Base-by-base conservation (phyloP, 1,140 invertebrate genomes). In the Lepidurus apus region DNA sequence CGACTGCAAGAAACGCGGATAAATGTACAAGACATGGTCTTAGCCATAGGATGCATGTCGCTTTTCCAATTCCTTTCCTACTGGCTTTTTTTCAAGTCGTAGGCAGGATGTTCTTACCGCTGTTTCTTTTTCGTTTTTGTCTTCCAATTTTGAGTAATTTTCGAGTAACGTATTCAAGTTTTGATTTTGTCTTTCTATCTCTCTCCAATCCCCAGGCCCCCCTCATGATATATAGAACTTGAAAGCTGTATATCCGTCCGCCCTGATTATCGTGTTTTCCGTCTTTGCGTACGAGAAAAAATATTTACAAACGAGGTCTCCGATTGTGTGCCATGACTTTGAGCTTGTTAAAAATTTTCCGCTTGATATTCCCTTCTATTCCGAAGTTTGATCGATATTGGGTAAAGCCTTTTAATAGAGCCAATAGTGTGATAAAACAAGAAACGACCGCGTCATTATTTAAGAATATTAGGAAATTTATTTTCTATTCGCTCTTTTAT, bases 81-180 rank as follows among this genome's bases (percentile, higher is more conserved):
- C 8, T 65, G 53, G 53, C 53, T 65, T n/a, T 65, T 65, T 65
- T 21, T 65, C 53, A 65, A 65, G 53, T 65, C 53, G n/a, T 65
- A 65, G 8, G 21, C 21, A 65, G 1, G 6, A 13, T 13, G 21
- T n/a, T 21, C 8, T 47, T 26, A 26, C 26, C 26, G 45, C 45
- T 47, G 45, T 47, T 47, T 47, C 6, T 17, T 7, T 65, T 65
- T 21, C 11, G 53, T 65, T 65, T 65, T 65, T 21, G 21, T 65
- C 53, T 17, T 65, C n/a, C 17, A 65, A 13, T 13, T 65, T 13
- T 2, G 26, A 26, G 26, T 34, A 34, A 34, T 34, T 34, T 65
- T n/a, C 53, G 17, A 17, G 0, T 65, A 65, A 65, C 53, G 17
- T 65, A 21, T 65, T 65, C 53, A 65, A 21, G 21, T 21, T 9